Conservation (phyloP, 2,797 vertebrate species). For the Sphenodon punctatus region DNA sequence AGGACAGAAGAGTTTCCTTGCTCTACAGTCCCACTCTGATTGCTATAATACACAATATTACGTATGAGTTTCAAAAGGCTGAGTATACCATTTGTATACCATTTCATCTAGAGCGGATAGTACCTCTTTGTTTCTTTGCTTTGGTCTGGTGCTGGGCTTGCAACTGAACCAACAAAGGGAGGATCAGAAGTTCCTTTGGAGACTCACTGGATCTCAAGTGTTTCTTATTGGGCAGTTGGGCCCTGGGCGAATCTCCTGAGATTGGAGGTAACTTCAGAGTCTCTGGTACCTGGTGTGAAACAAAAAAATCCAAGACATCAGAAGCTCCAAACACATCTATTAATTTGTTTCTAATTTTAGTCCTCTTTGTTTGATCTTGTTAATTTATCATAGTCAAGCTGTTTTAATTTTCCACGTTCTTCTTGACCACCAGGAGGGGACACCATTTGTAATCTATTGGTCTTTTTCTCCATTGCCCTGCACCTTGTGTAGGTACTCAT, state of each 20-base stretch:
- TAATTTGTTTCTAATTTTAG: background rate
- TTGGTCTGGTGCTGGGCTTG: constrained; percentile 32
- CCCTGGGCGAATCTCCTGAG: constrained; percentile 29
- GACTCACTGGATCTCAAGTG: constrained; percentile 34
- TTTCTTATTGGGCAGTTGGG: constrained; percentile 22
- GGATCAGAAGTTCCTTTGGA: constrained; percentile 56
- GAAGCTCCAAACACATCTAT: background rate
- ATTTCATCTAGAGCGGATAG: background rate
- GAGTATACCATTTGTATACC: too few species aligned
- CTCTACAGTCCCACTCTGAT: background rate
- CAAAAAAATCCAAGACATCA: constrained; percentile 10
- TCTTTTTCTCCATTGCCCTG: background rate
- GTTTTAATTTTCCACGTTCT: background rate
- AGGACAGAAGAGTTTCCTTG: background rate
- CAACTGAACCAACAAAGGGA: constrained; percentile 49
- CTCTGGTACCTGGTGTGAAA: constrained; percentile 56
- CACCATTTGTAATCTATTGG: too few species aligned
- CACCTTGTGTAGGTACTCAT: background rate
- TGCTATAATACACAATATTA: background rate
- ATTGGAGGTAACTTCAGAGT: constrained; percentile 61
- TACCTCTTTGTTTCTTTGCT: constrained; percentile 18
- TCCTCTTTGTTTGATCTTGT: background rate
- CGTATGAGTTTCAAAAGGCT: too few species aligned
- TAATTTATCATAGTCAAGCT: background rate
- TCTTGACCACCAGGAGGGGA: too few species aligned